Evolutionary conservation across 2,888 invertebrate genomes (phyloP).

Genomic region (Alviniconcha strummeri): DNA sequence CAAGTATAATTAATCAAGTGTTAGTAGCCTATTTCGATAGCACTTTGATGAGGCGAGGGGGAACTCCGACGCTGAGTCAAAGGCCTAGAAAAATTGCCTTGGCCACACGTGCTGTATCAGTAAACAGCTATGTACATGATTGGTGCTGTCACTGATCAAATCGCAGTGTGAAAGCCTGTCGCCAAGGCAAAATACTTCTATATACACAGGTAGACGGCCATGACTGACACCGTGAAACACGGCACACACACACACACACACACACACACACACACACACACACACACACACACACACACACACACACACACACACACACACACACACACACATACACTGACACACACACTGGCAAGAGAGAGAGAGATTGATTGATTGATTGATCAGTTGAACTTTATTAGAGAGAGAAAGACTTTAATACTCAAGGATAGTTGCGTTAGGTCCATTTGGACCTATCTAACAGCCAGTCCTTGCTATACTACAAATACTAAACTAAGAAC

Average conservation of each 20-base stretch:
- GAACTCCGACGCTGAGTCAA: no score
- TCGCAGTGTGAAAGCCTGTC: no score
- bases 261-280: background rate
- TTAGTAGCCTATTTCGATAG: no score
- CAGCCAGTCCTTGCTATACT: no score
- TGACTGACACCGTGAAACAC: background rate
- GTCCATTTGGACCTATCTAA: background rate
- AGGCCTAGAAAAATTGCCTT: no score
- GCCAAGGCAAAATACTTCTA: no score
- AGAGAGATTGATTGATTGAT: background rate
- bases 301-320: constrained; percentile 1
- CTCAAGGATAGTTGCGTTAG: background rate
- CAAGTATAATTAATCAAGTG: no score
- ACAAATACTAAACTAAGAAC: no score
- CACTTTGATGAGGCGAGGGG: no score
- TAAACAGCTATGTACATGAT: no score
- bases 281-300: constrained; percentile 1
- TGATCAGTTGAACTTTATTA: background rate
- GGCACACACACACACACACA: background rate
- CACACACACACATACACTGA: background rate
- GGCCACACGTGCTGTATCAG: no score
- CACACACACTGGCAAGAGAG: background rate
- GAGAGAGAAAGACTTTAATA: background rate
- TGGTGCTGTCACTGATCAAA: no score
- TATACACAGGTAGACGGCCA: background rate